Base-by-base conservation (phyloP, 2,113 vertebrate species). In the Mastomys natalensis region DNA sequence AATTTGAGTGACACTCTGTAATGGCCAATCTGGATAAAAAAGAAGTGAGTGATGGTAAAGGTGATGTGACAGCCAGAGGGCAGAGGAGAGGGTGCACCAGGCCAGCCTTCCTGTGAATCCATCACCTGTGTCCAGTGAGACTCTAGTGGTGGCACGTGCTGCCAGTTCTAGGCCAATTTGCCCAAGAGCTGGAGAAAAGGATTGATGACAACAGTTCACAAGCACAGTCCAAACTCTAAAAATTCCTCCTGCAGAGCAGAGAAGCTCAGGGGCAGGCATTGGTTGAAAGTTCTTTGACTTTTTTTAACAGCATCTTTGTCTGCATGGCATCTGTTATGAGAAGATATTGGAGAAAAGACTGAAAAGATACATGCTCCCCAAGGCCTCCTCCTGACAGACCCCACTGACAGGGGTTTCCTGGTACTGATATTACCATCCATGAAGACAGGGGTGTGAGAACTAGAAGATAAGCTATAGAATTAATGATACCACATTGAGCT, bases 401-500 rank as follows among this genome's bases (percentile, higher is more conserved):
- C 21, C 51, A 58, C 24, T 26, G 53, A 58, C 13, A 26, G 10
- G 7, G 10, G n/a, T 24, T 82, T 82, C 37, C 34, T 58, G 53
- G 34, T 82, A 31, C 76, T 98, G 99, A 99, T 98, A 99, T 99
- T 94, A 99, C 99, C 97, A 99, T 99, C 98, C 99, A 99, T 98
- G 99, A 99, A 99, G 99, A 99, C 99, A 99, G 99, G 99, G 98
- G 98, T 96, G 98, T 99, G 98, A 99, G 98, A 95, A 99, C 99
- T 77, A 99, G 99, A 70, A 99, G 99, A 99, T 99, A 99, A 99
- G 98, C 97, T 94, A 90, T 85, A 92, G 66, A 91, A 89, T 97
- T 95, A 84, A 97, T 97, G 99, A 82, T 55, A 22, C 37, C 80
- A 26, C 80, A 55, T 60, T n/a, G 10, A 82, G 21, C 10, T 40